Percentiles rank a stretch among this genome's conserved stretches.
Evolutionary conservation across 2,113 vertebrate genomes (phyloP).

Genomic region (Myrmecobius fasciatus): DNA sequence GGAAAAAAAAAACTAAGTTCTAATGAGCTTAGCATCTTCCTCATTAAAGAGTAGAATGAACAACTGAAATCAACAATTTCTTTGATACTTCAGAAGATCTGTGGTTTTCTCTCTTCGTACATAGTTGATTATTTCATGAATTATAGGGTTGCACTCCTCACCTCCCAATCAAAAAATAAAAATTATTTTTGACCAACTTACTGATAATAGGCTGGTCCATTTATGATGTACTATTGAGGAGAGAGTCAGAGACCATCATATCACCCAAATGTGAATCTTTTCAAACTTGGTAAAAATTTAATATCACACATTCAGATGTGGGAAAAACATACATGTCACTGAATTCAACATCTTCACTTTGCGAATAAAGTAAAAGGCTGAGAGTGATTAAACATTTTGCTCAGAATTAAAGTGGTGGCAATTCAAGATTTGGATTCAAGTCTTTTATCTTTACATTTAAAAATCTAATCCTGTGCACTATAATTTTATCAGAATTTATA

Average conservation of each 20-base stretch:
- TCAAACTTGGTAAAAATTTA: not conserved
- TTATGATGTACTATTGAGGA: no score
- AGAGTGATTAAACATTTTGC: not conserved
- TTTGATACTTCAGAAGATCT: not conserved
- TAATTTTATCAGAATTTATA: not conserved
- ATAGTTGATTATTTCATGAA: not conserved
- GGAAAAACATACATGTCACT: not conserved
- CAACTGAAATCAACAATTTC: not conserved
- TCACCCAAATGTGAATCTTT: not conserved
- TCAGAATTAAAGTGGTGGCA: not conserved
- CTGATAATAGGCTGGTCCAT: not conserved
- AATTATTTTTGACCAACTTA: slow-evolving; percentile 23
- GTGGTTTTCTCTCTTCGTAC: not conserved
- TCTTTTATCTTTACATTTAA: not conserved
- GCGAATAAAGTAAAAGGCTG: not conserved
- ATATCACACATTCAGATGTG: slow-evolving; percentile 32
- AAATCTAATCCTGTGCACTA: not conserved
- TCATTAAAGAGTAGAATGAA: not conserved
- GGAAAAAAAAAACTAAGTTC: not conserved
- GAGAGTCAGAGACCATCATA: no score
- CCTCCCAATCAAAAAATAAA: not conserved
- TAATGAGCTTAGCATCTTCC: not conserved
- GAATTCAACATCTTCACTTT: not conserved
- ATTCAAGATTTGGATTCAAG: slow-evolving; percentile 6
- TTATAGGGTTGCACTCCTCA: not conserved